phyloP scores from a whole-genome alignment of 2,888 invertebrate genomes.

The Dorcus hopei region DNA sequence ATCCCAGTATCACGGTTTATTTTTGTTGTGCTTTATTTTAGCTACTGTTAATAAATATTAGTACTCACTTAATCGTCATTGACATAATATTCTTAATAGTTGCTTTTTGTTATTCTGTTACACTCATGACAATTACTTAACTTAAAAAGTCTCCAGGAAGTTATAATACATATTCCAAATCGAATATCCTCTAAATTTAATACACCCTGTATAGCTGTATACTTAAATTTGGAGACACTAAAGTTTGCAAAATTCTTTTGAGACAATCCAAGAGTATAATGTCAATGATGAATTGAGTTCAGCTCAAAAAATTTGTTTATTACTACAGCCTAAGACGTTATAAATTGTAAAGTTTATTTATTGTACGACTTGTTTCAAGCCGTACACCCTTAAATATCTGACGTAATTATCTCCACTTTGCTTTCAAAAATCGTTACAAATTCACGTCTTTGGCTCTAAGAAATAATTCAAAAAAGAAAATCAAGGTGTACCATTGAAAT shows the following conservation, averaged over 20 bases:
- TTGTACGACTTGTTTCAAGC: background rate
- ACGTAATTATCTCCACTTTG: no score
- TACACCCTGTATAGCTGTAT: background rate
- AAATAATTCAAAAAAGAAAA: background rate
- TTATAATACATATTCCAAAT: no score
- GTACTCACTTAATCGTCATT: background rate
- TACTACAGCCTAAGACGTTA: background rate
- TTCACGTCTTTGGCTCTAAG: background rate
- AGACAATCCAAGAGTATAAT: no score
- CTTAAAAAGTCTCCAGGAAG: no score
- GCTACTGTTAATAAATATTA: background rate
- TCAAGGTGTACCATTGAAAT: background rate
- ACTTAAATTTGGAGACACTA: background rate
- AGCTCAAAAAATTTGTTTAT: background rate
- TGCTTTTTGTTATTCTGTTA: no score
- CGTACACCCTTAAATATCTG: no score
- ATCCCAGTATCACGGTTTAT: background rate
- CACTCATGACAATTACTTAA: no score
- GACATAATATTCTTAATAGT: background rate
- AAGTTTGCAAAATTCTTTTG: no score
- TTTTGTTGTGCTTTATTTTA: constrained; percentile 9
- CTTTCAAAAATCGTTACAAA: no score
- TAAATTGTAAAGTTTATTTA: background rate
- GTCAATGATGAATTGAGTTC: no score
- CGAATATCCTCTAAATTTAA: no score